phyloP scores from a whole-genome alignment of 2,797 vertebrate genomes.

The Iguana delicatissima region DNA sequence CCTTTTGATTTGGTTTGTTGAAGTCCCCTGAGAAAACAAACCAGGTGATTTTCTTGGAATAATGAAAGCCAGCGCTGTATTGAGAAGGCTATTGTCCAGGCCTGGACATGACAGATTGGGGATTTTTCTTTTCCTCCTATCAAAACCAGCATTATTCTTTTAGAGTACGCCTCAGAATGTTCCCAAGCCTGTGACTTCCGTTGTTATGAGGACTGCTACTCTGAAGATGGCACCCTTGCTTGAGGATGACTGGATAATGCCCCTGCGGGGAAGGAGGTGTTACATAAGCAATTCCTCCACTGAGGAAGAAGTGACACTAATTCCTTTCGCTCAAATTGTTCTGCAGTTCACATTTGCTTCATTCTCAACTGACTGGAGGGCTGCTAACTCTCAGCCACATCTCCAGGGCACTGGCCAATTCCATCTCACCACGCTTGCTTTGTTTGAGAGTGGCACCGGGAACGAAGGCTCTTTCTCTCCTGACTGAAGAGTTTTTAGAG shows the following conservation, averaged over 20 bases:
- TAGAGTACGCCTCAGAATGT: background rate
- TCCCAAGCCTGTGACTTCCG: background rate
- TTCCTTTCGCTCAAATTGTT: constrained; percentile 38
- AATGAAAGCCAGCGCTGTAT: background rate
- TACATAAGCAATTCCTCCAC: constrained; percentile 51
- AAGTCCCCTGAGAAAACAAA: background rate
- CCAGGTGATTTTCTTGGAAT: background rate
- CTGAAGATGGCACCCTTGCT: constrained; percentile 38
- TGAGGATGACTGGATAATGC: constrained; percentile 24
- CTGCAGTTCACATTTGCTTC: constrained; percentile 41
- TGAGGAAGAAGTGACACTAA: constrained; percentile 42
- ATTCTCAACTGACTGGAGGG: constrained; percentile 25
- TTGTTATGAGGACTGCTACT: constrained; percentile 41
- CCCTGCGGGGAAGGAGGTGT: constrained; percentile 7
- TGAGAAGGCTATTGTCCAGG: background rate
- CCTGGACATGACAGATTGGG: too few species aligned
- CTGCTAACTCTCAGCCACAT: constrained; percentile 1
- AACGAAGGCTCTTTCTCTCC: constrained; percentile 11
- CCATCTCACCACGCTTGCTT: constrained; percentile 7
- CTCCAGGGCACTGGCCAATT: constrained; percentile 8
- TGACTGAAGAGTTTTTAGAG: background rate
- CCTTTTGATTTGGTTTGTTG: background rate
- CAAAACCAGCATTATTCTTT: constrained; percentile 13
- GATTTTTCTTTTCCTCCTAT: background rate
- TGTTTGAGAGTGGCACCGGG: background rate